Conservation (phyloP, 1,140 invertebrate genomes). For the Procambarus virginalis region DNA sequence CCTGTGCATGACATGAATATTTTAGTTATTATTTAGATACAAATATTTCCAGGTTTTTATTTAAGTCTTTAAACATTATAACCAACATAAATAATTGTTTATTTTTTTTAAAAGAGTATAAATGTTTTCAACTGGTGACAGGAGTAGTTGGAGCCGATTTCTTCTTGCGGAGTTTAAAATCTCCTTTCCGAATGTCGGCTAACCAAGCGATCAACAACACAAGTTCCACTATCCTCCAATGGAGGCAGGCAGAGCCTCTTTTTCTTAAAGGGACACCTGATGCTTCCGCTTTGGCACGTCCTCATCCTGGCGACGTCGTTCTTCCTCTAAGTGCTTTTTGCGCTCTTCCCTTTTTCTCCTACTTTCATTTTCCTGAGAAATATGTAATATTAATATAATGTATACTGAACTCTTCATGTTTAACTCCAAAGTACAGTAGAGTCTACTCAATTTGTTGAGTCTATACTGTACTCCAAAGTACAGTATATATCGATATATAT, state of each 20-base stretch:
- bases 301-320: conserved; percentile 26
- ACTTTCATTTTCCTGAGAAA: conserved; percentile 47
- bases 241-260: conserved; percentile 26
- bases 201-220: conserved; percentile 60
- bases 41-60: too few relatives aligned
- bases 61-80: too few relatives aligned
- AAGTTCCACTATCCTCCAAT: conserved; percentile 41
- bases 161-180: conserved; percentile 53
- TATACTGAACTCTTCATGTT: not conserved
- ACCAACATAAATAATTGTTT: too few relatives aligned
- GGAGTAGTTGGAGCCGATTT: not conserved
- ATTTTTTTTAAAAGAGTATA: too few relatives aligned
- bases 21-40: too few relatives aligned
- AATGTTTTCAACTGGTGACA: not conserved
- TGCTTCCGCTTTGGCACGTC: conserved; percentile 48
- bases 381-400: not conserved
- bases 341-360: conserved; percentile 50
- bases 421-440: too few relatives aligned
- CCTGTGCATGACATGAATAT: too few relatives aligned
- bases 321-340: conserved; percentile 48
- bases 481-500: too few relatives aligned
- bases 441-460: too few relatives aligned
- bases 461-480: too few relatives aligned
- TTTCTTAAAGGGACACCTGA: conserved; percentile 33
- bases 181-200: conserved; percentile 62